These are phyloP conservation scores for Zaprionus davidi DNA, from an alignment of 1,140 invertebrate species.

Conservation along the genomic window DNA sequence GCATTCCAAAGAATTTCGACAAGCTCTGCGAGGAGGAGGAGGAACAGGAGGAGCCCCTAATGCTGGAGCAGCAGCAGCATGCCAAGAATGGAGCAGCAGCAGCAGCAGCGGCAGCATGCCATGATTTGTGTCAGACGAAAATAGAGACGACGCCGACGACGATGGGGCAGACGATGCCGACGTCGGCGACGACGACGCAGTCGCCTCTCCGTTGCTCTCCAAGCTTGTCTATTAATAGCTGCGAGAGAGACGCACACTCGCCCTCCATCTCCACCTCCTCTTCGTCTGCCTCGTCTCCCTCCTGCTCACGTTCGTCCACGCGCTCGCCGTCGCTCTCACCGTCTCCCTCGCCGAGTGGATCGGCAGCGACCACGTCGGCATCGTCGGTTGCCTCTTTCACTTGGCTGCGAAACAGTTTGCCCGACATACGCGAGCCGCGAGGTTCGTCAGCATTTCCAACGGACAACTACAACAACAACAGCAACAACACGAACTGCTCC, in stretches of 20 bases:
- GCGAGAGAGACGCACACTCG: conserved; percentile 70
- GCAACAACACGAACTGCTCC: conserved; percentile 24
- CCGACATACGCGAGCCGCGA: conserved; percentile 77
- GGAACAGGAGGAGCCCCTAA: conserved; percentile 16
- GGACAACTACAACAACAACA: conserved; percentile 38
- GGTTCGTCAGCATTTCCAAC: conserved; percentile 50
- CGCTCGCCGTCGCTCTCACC: conserved; percentile 46
- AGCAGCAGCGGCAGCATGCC: conserved; percentile 21
- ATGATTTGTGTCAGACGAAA: conserved; percentile 81
- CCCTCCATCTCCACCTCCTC: conserved; percentile 62
- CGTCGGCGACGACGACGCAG: conserved; percentile 12
- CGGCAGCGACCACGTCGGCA: conserved; percentile 60
- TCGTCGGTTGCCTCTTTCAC: conserved; percentile 84
- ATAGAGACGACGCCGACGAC: conserved; percentile 51
- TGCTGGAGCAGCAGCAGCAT: conserved; percentile 23
- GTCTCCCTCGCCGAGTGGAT: conserved; percentile 41
- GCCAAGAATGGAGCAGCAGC: conserved; percentile 47
- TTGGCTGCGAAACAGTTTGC: conserved; percentile 82
- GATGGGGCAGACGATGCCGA: not conserved
- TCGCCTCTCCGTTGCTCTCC: conserved; percentile 50
- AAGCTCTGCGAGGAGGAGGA: conserved; percentile 82
- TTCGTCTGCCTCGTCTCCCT: conserved; percentile 79
- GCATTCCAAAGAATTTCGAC: conserved; percentile 84
- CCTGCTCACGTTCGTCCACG: conserved; percentile 76
- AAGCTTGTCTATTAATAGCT: conserved; percentile 66